Percentiles rank a stretch among this genome's conserved stretches.
These are phyloP conservation scores for Lagocephalus sceleratus DNA, from an alignment of 2,797 vertebrate genomes.

Conservation along the genomic window DNA sequence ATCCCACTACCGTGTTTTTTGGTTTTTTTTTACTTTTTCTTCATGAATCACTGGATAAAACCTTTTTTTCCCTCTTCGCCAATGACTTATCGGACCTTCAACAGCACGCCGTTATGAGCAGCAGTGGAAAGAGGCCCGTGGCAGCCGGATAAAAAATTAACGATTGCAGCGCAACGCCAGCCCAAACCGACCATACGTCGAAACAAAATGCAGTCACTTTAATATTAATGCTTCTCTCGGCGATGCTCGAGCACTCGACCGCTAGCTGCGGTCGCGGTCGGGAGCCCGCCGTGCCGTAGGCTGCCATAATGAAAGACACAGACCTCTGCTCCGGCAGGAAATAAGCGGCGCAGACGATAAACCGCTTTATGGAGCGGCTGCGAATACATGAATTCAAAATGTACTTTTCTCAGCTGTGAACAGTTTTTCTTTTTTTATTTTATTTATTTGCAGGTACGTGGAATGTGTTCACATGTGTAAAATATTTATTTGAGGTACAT, in stretches of 20 bases:
- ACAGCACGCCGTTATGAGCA: conserved; percentile 17
- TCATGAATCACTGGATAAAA: conserved; percentile 38
- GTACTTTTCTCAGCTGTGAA: conserved; percentile 17
- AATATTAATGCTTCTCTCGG: conserved; percentile 38
- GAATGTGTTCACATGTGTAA: conserved; percentile 20
- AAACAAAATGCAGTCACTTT: conserved; percentile 35
- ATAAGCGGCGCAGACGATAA: not conserved
- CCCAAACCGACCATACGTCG: conserved; percentile 32
- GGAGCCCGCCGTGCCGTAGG: conserved; percentile 10
- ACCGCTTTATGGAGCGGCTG: conserved; percentile 19
- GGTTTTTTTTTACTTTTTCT: conserved; percentile 27
- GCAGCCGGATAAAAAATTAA: conserved; percentile 35
- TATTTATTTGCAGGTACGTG: conserved; percentile 32
- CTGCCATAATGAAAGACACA: conserved; percentile 19
- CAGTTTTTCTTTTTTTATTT: too few relatives aligned
- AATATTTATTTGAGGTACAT: conserved; percentile 17
- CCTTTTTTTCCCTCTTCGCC: not conserved
- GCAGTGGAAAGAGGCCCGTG: conserved; percentile 12
- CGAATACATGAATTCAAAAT: conserved; percentile 27
- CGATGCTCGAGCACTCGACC: conserved; percentile 40
- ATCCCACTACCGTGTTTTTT: conserved; percentile 30
- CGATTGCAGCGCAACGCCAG: conserved; percentile 34
- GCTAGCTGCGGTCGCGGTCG: conserved; percentile 30
- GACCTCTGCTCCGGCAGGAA: conserved; percentile 19
- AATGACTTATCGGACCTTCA: not conserved